Evolutionary conservation across 1,140 invertebrate species (phyloP).

Genomic region (Metopolophium dirhodum): DNA sequence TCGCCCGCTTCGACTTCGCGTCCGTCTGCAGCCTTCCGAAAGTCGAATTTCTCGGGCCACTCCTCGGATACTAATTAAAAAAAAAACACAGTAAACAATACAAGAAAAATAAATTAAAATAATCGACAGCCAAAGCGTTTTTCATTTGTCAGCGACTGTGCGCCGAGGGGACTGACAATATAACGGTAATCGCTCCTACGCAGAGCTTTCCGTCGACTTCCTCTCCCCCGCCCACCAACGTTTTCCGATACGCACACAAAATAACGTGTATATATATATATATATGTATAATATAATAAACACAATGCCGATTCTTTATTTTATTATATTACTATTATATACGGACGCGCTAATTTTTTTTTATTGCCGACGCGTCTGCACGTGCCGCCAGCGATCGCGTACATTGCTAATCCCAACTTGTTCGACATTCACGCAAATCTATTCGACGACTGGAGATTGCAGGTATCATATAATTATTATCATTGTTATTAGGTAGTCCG

Average conservation of each 20-base stretch:
- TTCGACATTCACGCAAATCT: background rate
- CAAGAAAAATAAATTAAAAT: background rate
- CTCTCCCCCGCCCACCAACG: no score
- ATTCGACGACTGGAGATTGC: background rate
- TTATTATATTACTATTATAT: background rate
- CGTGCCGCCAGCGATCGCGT: background rate
- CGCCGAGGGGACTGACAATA: background rate
- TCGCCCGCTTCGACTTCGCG: background rate
- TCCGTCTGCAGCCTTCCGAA: background rate
- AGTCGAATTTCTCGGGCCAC: background rate
- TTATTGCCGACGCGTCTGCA: background rate
- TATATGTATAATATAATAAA: no score
- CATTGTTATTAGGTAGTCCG: no score
- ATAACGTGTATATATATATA: background rate
- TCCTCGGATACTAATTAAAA: background rate
- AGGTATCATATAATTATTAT: background rate
- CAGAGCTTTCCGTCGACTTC: background rate
- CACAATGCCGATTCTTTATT: no score
- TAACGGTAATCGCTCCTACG: background rate
- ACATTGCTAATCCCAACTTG: background rate
- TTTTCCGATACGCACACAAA: background rate
- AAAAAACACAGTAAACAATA: background rate
- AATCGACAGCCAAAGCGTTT: conserved; percentile 7
- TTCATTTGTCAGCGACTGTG: conserved; percentile 2
- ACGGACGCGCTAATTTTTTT: background rate